Evolutionary conservation across 2,888 invertebrate genomes (phyloP).

Genomic region (Xylocampa areola): DNA sequence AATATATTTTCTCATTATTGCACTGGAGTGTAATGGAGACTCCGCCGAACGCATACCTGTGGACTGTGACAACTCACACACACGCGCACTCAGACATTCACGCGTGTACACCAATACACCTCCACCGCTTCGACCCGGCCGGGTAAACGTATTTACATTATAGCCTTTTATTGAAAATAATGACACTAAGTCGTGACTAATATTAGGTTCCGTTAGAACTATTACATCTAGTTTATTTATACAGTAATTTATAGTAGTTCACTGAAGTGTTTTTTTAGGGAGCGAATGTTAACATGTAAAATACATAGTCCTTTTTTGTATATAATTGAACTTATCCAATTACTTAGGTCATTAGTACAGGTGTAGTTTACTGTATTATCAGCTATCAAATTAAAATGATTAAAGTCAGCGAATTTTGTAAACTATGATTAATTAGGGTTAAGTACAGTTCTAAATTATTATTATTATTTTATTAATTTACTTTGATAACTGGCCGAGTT

Average conservation of each 20-base stretch:
- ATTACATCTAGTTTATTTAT: conserved; percentile 15
- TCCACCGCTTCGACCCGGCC: conserved; percentile 1
- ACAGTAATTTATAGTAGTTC: conserved; percentile 10
- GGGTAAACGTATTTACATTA: conserved; percentile 5
- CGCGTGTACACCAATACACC: conserved; percentile 16
- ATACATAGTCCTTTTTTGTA: conserved; percentile 8
- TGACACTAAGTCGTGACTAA: conserved; percentile 5
- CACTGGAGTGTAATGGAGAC: conserved; percentile 6
- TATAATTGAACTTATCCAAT: conserved; percentile 8
- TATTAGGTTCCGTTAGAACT: conserved; percentile 24
- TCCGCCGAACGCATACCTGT: conserved; percentile 4
- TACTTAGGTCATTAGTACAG: conserved; percentile 1
- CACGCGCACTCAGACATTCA: too few relatives aligned
- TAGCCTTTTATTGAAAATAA: conserved; percentile 35
- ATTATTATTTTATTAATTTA: conserved; percentile 10
- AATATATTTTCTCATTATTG: too few relatives aligned
- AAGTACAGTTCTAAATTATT: not conserved
- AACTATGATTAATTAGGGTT: not conserved
- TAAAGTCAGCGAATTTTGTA: conserved; percentile 9
- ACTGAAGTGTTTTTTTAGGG: conserved; percentile 18
- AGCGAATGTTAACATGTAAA: conserved; percentile 20
- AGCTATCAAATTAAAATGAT: not conserved
- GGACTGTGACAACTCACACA: too few relatives aligned
- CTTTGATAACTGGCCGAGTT: too few relatives aligned
- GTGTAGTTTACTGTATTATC: conserved; percentile 9